phyloP scores from a whole-genome alignment of 2,113 vertebrate genomes.

The Indicator indicator region DNA sequence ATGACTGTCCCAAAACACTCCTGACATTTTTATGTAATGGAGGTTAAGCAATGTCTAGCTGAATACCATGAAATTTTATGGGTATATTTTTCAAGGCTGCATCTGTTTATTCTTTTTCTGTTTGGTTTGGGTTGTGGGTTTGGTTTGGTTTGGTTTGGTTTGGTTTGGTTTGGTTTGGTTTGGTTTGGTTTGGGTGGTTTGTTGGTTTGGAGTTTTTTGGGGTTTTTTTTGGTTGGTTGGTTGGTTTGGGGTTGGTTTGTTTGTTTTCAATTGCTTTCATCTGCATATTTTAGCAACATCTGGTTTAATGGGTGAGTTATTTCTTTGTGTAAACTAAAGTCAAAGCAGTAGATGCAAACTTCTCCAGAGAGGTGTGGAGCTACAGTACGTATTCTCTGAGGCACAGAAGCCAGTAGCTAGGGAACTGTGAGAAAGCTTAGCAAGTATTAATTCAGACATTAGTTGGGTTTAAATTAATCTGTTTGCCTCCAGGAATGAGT shows the following conservation, averaged over 20 bases:
- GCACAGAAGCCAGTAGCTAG: background rate
- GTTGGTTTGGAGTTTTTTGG: too few species aligned
- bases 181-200: background rate
- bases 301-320: constrained; percentile 14
- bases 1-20: background rate
- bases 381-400: background rate
- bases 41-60: background rate
- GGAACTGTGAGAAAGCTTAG: background rate
- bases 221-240: too few species aligned
- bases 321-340: background rate
- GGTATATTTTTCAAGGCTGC: background rate
- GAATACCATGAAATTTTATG: background rate
- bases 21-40: background rate
- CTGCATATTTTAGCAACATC: background rate
- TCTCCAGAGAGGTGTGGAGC: background rate
- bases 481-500: background rate
- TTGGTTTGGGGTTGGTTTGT: background rate
- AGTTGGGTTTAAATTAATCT: background rate
- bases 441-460: background rate
- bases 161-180: too few species aligned
- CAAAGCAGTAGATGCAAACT: background rate
- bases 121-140: background rate
- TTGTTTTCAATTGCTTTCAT: background rate
- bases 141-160: background rate
- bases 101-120: constrained; percentile 10